Conservation (phyloP, 2,797 vertebrate genomes). For the Esox masquinongy region DNA sequence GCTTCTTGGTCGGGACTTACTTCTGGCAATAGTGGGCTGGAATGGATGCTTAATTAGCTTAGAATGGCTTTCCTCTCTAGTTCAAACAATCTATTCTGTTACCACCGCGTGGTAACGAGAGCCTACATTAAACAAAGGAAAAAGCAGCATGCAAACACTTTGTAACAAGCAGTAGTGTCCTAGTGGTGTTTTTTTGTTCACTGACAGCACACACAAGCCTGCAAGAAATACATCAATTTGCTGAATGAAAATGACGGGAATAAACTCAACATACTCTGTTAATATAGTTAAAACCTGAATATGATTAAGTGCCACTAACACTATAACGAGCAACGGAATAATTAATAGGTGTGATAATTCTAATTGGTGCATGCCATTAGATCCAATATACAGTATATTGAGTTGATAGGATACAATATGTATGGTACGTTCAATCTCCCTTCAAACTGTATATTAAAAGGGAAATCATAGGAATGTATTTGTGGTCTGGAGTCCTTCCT, state of each 20-base stretch:
- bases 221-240: slow-evolving; percentile 39
- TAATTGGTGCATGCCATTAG: not conserved
- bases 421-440: not conserved
- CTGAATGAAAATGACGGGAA: slow-evolving; percentile 22
- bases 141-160: slow-evolving; percentile 73
- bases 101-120: slow-evolving; percentile 84
- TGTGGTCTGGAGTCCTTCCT: not conserved
- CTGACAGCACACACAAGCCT: slow-evolving; percentile 42
- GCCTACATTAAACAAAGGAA: slow-evolving; percentile 85
- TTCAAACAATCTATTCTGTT: slow-evolving; percentile 85
- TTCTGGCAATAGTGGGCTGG: slow-evolving; percentile 77
- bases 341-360: not conserved
- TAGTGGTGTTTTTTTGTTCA: slow-evolving; percentile 48
- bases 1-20: slow-evolving; percentile 79
- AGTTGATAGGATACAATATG: not conserved
- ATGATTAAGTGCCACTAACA: not conserved
- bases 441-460: not conserved
- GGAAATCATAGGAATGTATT: not conserved
- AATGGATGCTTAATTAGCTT: slow-evolving; percentile 84
- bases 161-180: slow-evolving; percentile 71
- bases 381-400: not conserved
- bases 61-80: slow-evolving; percentile 82
- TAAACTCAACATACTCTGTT: slow-evolving; percentile 11
- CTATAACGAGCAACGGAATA: not conserved
- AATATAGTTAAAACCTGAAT: not conserved